Evolutionary conservation across 2,797 vertebrate genomes (phyloP), one percentile per base, ranked within the genome.

Genomic region (Pampus argenteus): DNA sequence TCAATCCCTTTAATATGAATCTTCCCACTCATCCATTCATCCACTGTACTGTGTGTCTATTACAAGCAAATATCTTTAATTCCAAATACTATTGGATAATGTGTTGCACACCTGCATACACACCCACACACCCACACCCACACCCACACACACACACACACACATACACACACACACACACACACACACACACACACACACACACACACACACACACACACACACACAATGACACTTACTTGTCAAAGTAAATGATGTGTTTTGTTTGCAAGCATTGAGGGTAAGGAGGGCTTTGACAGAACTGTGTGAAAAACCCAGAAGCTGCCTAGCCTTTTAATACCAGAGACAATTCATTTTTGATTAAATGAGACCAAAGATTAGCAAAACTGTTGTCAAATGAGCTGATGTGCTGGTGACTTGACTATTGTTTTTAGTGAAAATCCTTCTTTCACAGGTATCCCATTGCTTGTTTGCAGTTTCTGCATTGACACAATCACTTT

Each of bases 241-340:
- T 85, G 87, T 80, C 52, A 82, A 83, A 86, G 82, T 76, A 76
- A 84, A 78, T 78, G 2, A 66, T 75, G 49, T 65, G 74, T 74
- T 79, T 52, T 74, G 79, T 78, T 55, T 18, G 66, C 72, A 84
- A 71, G 45, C 42, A 68, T 0, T 11, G n/a, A 18, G 59, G 44
- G 44, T 3, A 10, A 60, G 52, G 45, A 63, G 14, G 34, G 26
- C 29, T 78, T 76, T 73, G 17, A 64, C 76, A 78, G 23, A 74
- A 34, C 15, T 71, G 13, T 78, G 64, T 44, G 29, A 63, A 8
- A 64, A 57, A 54, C 49, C 10, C 15, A 55, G 7, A 55, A 25
- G 49, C 18, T 40, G 18, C 10, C 54, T 23, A 3, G n/a, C 25
- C 49, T 75, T 75, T 71, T 78, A 47, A 62, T 47, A 63, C 18